phyloP scores from a whole-genome alignment of 1,140 invertebrate species.

The Platyscapa corneri region DNA sequence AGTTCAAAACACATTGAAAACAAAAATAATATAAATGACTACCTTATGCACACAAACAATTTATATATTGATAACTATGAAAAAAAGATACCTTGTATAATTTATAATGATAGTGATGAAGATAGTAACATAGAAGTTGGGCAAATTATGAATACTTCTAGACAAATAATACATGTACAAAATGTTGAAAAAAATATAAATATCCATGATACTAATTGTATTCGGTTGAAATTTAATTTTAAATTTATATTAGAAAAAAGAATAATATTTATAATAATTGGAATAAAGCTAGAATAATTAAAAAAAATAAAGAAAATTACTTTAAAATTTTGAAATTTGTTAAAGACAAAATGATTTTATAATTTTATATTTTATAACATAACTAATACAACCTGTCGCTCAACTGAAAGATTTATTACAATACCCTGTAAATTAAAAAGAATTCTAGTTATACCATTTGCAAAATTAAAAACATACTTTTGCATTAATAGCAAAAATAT shows the following conservation, averaged over 20 bases:
- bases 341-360: neutral
- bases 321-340: neutral
- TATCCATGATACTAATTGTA: constrained; percentile 24
- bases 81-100: neutral
- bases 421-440: neutral
- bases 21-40: neutral
- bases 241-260: too few species aligned
- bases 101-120: neutral
- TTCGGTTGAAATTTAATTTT: constrained; percentile 2
- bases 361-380: constrained; percentile 25
- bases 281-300: neutral
- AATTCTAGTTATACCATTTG: constrained; percentile 46
- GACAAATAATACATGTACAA: neutral
- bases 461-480: constrained; percentile 39
- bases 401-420: neutral
- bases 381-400: neutral
- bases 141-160: neutral
- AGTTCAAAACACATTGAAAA: neutral
- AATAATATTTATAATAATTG: neutral
- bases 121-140: constrained; percentile 14
- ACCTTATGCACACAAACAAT: neutral
- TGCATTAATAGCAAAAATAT: constrained; percentile 41
- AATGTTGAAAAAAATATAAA: neutral
- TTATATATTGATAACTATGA: neutral
- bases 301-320: constrained; percentile 35